Conservation (phyloP, 2,888 invertebrate species). For the Pterobdella sp. region DNA sequence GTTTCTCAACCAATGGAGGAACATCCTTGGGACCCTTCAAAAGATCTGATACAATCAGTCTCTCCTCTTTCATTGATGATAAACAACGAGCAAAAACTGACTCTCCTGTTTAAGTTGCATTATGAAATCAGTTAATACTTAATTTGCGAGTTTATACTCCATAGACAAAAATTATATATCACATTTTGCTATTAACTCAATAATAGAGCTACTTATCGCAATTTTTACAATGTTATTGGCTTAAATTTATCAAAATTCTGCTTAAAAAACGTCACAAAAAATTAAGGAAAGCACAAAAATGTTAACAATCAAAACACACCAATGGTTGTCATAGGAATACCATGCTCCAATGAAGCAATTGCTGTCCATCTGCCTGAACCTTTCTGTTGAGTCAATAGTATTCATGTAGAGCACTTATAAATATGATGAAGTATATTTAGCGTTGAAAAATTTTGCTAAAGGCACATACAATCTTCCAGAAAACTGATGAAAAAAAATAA, state of each 20-base stretch:
- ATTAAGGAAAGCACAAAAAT: not conserved
- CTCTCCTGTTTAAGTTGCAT: conserved; percentile 58
- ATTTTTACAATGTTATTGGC: too few relatives aligned
- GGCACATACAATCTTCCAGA: too few relatives aligned
- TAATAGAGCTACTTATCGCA: too few relatives aligned
- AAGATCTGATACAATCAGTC: conserved; percentile 68
- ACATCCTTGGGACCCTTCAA: conserved; percentile 59
- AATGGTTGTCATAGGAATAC: conserved; percentile 92
- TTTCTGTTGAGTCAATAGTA: conserved; percentile 60
- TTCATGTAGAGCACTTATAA: not conserved
- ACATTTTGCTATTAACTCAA: too few relatives aligned
- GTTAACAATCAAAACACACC: conserved; percentile 51
- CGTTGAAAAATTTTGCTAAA: too few relatives aligned
- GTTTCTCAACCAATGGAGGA: conserved; percentile 61
- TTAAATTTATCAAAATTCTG: too few relatives aligned
- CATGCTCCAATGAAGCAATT: conserved; percentile 86
- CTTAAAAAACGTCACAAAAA: not conserved
- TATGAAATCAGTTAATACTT: too few relatives aligned
- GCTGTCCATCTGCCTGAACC: conserved; percentile 99
- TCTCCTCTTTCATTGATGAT: conserved; percentile 80
- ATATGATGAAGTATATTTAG: not conserved
- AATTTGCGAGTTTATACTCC: too few relatives aligned
- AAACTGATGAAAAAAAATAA: not conserved
- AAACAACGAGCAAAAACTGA: conserved; percentile 93
- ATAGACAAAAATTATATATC: too few relatives aligned